Evolutionary conservation across 2,113 vertebrate genomes (phyloP), one percentile per base, ranked within the genome.

Genomic region (mouse (Mus musculus)): DNA sequence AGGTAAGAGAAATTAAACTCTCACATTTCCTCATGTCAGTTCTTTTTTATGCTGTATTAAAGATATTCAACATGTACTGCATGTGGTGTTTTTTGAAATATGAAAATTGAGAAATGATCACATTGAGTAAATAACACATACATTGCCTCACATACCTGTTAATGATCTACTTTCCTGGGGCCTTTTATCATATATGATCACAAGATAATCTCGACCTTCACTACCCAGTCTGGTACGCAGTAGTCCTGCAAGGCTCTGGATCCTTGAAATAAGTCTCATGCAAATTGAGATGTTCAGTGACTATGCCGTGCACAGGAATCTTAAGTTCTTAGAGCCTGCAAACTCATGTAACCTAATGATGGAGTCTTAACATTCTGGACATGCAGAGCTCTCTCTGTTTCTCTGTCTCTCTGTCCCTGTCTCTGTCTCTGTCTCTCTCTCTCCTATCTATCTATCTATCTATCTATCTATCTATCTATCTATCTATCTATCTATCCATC

Each of bases 1-100:
- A 99, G 99, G 99, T 99, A 98, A 98, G 99, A 94, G 96, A 93
- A 90, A 95, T 65, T 49, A 49, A 16, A 71, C 20, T 95, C 61
- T 92, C 49, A 54, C 24, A 16, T 11, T 89, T 87, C 46, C 89
- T 39, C 46, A 42, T 49, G 20, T 28, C 46, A 22, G 56, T 84
- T 19, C 26, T 4, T 78, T 69, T 77, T 20, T 61, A 11, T 46
- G 26, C 28, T 81, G 76, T 49, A 52, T 22, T 24, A 73, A 81
- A 46, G 52, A 54, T 72, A 33, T 91, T 49, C 72, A 42, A 6
- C 8, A 59, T n/a, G 6, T 81, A 13, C 16, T 28, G 30, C 13
- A 84, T 82, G 22, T 9, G 12, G 39, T 36, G 19, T 59, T 61
- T 49, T 78, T 72, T 93, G 54, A 90, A 93, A 71, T 82, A 69